Base-by-base conservation (phyloP, 2,797 vertebrate genomes). In the Oreochromis grahami region DNA sequence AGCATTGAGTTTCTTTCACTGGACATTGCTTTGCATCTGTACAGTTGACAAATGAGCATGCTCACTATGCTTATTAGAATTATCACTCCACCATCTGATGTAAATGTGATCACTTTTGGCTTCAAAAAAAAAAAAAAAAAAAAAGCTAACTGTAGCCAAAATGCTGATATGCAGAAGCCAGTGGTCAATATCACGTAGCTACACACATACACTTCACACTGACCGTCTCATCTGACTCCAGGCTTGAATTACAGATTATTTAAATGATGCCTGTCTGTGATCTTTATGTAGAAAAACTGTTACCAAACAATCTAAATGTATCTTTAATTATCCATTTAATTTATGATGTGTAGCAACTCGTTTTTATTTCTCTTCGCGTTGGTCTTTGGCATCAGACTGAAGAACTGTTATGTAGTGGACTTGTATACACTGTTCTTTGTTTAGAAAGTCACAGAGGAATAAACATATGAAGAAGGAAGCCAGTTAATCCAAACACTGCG, bases 261-360 rank as follows among this genome's bases (percentile, higher is more conserved):
- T 50, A 0, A 32, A 50, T 1, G 4, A n/a, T 4, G 26, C 6
- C 70, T 4, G 70, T n/a, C 1, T 32, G 51, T 11, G 51, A 21
- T 52, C 21, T 5, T 5, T 21, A 8, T 21, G 51, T 21, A 1
- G 43, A 11, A 50, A 50, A 48, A 72, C 9, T 15, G 63, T 12
- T 48, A 48, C 41, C 24, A 48, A 74, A 74, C 43, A 50, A 48
- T 13, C 12, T 1, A 32, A 74, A 50, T n/a, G 3, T 3, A 50
- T 48, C 68, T 48, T 72, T 72, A 19, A 72, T 72, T 48, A 72
- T 29, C 68, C 41, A 29, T 29, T 72, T 70, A 45, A 26, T 2
- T 70, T 19, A 72, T 29, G 68, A 29, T 29, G 21, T 19, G 6
- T 29, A 29, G 41, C 0, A 26, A 29, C 2, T 17, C 0, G 0